A percentile compares a stretch with the other conserved stretches of the same genome.
Evolutionary conservation across 2,113 vertebrate species (phyloP).

Genomic region (Arizona elegans): DNA sequence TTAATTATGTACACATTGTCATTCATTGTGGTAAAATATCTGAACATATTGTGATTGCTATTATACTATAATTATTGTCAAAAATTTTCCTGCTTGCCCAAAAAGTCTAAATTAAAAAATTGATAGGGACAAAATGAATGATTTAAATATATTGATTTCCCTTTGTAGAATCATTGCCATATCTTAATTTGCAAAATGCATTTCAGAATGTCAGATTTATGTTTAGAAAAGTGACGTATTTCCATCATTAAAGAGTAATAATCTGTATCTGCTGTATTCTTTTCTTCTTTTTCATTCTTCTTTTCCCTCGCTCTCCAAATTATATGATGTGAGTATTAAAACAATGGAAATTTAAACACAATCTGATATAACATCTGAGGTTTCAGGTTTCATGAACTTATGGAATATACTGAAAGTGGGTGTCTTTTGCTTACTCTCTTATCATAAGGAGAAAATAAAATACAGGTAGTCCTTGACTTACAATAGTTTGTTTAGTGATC

Average conservation of each 20-base stretch:
- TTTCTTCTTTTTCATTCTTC: background rate
- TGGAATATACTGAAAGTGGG: background rate
- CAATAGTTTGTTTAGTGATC: background rate
- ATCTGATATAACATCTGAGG: background rate
- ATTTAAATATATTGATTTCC: background rate
- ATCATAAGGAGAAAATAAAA: background rate
- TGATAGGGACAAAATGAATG: background rate
- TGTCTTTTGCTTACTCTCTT: background rate
- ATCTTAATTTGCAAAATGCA: background rate
- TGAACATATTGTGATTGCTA: background rate
- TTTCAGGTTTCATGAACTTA: background rate
- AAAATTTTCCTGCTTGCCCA: background rate
- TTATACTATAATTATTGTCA: background rate
- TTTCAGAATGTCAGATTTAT: background rate
- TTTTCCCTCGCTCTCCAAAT: background rate
- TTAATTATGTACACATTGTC: background rate
- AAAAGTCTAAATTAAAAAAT: background rate
- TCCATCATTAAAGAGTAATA: background rate
- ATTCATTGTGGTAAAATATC: background rate
- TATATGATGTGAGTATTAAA: background rate
- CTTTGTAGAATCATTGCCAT: background rate
- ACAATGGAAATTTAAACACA: background rate
- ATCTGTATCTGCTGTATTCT: background rate
- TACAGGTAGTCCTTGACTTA: background rate
- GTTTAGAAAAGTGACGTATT: background rate